Evolutionary conservation across 2,113 vertebrate genomes (phyloP).

Genomic region (Mystacornis crossleyi): DNA sequence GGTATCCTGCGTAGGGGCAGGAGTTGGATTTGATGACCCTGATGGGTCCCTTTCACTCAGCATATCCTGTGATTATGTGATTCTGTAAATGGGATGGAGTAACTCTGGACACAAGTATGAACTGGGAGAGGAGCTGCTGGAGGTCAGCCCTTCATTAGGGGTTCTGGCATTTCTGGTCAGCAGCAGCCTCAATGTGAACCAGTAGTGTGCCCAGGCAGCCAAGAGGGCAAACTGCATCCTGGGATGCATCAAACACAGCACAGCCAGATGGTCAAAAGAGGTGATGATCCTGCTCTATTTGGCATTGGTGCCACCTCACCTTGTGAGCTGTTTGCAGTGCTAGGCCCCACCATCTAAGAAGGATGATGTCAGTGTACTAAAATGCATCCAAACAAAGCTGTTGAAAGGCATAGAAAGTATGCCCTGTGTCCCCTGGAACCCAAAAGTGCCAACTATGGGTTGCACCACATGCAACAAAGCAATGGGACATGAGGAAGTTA

Average conservation of each 20-base stretch:
- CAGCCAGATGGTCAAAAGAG: fast-evolving
- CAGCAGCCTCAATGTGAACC: not conserved
- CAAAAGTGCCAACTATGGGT: not conserved
- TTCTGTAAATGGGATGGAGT: too few relatives aligned
- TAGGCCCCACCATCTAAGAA: not conserved
- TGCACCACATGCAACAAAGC: not conserved
- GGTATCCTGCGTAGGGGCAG: fast-evolving
- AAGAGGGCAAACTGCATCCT: not conserved
- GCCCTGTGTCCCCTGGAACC: not conserved
- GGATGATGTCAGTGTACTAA: not conserved
- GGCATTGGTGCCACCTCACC: not conserved
- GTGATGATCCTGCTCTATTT: not conserved
- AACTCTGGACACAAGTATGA: not conserved
- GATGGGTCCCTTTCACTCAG: not conserved
- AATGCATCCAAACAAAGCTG: not conserved
- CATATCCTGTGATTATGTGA: not conserved
- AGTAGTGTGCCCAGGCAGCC: not conserved
- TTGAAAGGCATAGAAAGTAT: not conserved
- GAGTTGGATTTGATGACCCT: not conserved
- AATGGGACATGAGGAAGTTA: not conserved
- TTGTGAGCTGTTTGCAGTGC: not conserved
- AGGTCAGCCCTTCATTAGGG: not conserved
- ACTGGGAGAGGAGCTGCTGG: not conserved
- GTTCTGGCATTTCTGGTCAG: not conserved
- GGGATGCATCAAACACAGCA: not conserved